Conservation (phyloP, 2,113 vertebrate genomes). For the Synchiropus splendidus region DNA sequence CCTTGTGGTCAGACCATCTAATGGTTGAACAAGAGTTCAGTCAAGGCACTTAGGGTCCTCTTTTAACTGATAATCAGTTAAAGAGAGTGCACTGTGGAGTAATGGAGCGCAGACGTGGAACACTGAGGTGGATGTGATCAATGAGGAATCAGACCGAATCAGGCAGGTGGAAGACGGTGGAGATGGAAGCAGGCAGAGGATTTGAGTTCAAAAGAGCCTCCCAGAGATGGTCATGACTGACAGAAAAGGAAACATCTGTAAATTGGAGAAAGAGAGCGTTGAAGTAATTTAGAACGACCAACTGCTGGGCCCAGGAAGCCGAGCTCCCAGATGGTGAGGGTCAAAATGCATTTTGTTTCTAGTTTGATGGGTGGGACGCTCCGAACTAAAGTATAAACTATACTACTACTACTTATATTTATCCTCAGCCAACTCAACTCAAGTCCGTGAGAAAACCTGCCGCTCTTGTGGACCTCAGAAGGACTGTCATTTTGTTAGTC, state of each 20-base stretch:
- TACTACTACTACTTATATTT: too few relatives aligned
- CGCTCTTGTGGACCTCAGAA: too few relatives aligned
- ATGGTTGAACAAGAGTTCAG: constrained; percentile 7
- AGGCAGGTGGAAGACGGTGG: not conserved
- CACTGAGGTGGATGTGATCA: constrained; percentile 11
- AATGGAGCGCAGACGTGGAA: constrained; percentile 4
- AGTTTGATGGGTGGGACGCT: constrained; percentile 40
- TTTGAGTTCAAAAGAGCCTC: not conserved
- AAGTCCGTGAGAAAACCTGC: too few relatives aligned
- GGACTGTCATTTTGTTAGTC: too few relatives aligned
- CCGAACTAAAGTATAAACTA: too few relatives aligned
- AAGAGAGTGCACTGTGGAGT: not conserved
- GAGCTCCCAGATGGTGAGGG: constrained; percentile 26
- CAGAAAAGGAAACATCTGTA: constrained; percentile 19
- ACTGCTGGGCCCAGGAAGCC: constrained; percentile 15
- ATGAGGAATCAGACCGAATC: constrained; percentile 9
- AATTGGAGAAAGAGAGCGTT: constrained; percentile 15
- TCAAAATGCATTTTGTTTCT: constrained; percentile 62
- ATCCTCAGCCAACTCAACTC: too few relatives aligned
- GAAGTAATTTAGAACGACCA: too few relatives aligned
- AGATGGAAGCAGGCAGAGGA: not conserved
- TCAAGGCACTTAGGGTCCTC: constrained; percentile 19
- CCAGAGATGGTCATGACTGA: constrained; percentile 9
- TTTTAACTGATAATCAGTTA: constrained; percentile 13
- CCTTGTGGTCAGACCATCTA: constrained; percentile 1